Evolutionary conservation across 1,140 invertebrate genomes (phyloP).

Genomic region (Pseudobourletiella spinata): DNA sequence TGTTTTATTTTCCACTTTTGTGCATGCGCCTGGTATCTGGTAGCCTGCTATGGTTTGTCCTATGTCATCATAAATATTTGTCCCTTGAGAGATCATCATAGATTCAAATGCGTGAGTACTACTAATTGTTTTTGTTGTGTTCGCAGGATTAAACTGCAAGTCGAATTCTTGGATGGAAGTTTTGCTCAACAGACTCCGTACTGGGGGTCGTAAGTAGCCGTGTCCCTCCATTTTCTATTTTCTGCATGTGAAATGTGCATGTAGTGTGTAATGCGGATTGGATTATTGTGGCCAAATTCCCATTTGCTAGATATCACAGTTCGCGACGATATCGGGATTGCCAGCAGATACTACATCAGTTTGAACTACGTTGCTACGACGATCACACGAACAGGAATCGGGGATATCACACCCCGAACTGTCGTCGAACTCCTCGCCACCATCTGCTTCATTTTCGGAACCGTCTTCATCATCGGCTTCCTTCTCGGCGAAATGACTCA

Average conservation of each 20-base stretch:
- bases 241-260: too few species aligned
- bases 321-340: neutral
- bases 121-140: too few species aligned
- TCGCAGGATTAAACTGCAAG: slow-evolving; percentile 3
- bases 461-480: slow-evolving; percentile 28
- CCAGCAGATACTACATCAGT: slow-evolving; percentile 6
- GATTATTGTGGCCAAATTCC: too few species aligned
- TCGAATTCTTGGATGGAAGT: slow-evolving; percentile 24
- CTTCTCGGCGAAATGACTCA: slow-evolving; percentile 34
- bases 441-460: slow-evolving; percentile 20
- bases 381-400: slow-evolving; percentile 22
- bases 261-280: too few species aligned
- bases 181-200: neutral
- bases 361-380: slow-evolving; percentile 23
- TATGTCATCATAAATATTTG: too few species aligned
- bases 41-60: slow-evolving; percentile 21
- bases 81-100: too few species aligned
- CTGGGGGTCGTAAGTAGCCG: too few species aligned
- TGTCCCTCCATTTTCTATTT: too few species aligned
- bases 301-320: too few species aligned
- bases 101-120: too few species aligned
- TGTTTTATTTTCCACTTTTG: slow-evolving; percentile 35
- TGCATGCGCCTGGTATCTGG: slow-evolving; percentile 31
- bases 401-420: slow-evolving; percentile 12
- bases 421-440: slow-evolving; percentile 20